Base-by-base conservation (phyloP, 2,888 invertebrate species). In the Hylaea fasciaria region DNA sequence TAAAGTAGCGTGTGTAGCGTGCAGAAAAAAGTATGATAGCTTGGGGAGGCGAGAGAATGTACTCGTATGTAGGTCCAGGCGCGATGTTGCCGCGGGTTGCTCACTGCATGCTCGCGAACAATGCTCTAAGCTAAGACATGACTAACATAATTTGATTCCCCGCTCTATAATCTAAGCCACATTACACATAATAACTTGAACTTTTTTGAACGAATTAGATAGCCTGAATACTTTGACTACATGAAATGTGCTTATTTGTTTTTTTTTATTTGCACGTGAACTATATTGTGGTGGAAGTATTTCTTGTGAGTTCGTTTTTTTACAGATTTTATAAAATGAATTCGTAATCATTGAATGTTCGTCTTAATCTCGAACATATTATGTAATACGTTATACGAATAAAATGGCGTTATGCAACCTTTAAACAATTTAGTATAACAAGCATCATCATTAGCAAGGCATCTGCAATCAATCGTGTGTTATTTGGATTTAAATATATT, bases 91-190 rank as follows among this genome's bases (percentile, higher is more conserved):
- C 54, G 40, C 63, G 43, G 52, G 56, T 56, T 28, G 37, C 52
- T 32, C 60, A 73, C 66, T 83, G 82, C 76, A 81, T 70, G 77
- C 75, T 73, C 63, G 77, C 78, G 82, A 80, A 82, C 83, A 83
- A 81, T 82, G 77, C 80, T 80, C 77, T 79, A 78, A 80, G 80
- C 77, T 79, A 78, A 80, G 80, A 83, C 73, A 80, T 85, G 81
- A 76, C 80, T 84, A 81, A 84, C 79, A 77, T 84, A 87, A 87
- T 88, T 87, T 83, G 77, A 75, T 76, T 74, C 71, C 73, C 77
- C 76, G 78, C 81, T 80, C 81, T 86, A 77, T 86, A 89, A 89
- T 89, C 81, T 86, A 76, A 80, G 79, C 71, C 76, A 77, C 82
- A 89, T 88, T 87, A 86, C 77, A 81, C 73, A 82, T 82, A 79